These are phyloP conservation scores for Pasiphila rectangulata DNA, from an alignment of 2,888 invertebrate genomes.

Conservation along the genomic window DNA sequence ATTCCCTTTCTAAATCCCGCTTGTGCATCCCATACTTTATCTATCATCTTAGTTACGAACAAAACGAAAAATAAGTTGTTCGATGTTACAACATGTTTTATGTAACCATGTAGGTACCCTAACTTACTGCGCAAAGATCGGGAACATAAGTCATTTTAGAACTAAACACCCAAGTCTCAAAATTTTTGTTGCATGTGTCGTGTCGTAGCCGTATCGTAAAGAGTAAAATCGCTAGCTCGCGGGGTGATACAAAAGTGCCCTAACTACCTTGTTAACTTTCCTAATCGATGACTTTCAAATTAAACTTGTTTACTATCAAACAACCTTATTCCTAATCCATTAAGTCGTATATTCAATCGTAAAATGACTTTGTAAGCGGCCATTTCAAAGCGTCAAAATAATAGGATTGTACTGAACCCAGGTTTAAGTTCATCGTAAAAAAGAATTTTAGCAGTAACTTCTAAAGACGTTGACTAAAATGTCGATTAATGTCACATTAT, in stretches of 20 bases:
- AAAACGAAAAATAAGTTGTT: too few species aligned
- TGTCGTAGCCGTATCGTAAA: constrained; percentile 11
- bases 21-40: too few species aligned
- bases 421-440: constrained; percentile 17
- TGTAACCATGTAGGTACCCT: too few species aligned
- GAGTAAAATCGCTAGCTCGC: constrained; percentile 22
- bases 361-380: constrained; percentile 20
- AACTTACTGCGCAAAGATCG: too few species aligned
- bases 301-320: constrained; percentile 15
- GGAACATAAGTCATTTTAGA: too few species aligned
- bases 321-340: constrained; percentile 20
- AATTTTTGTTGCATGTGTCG: background rate
- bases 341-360: constrained; percentile 24
- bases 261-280: constrained; percentile 47
- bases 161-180: too few species aligned
- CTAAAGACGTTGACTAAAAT: constrained; percentile 11
- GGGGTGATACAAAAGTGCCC: constrained; percentile 40
- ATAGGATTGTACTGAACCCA: constrained; percentile 26
- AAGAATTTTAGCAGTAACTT: constrained; percentile 29
- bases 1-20: too few species aligned
- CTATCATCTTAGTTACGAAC: too few species aligned
- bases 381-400: constrained; percentile 28
- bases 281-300: constrained; percentile 39
- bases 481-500: constrained; percentile 7
- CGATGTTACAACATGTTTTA: too few species aligned